Conservation (phyloP, 2,797 vertebrate genomes). For the Avahi laniger region DNA sequence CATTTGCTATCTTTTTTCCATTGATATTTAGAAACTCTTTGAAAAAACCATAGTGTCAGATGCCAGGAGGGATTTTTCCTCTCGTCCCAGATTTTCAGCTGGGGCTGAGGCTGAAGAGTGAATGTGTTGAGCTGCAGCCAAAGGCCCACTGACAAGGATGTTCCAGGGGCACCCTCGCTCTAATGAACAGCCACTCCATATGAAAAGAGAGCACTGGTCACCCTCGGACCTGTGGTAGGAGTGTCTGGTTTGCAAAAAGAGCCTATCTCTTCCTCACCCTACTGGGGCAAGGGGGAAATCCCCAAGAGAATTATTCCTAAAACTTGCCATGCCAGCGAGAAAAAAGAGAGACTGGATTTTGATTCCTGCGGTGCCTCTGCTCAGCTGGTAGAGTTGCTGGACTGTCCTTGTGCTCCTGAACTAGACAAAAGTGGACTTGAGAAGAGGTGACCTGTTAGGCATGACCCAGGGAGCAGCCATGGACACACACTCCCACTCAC, state of each 20-base stretch:
- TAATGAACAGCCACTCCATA: not conserved
- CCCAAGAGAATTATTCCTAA: not conserved
- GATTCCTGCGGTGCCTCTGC: not conserved
- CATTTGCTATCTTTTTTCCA: not conserved
- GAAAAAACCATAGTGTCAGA: not conserved
- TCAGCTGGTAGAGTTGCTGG: not conserved
- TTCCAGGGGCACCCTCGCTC: too few relatives aligned
- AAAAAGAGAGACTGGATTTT: not conserved
- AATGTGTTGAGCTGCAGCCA: too few relatives aligned
- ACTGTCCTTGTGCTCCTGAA: not conserved
- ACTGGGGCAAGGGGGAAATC: not conserved
- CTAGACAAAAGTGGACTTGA: not conserved
- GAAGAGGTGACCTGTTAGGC: not conserved
- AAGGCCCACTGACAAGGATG: accelerated
- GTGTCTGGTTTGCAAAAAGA: not conserved
- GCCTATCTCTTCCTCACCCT: not conserved
- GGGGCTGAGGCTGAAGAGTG: not conserved
- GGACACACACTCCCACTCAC: accelerated
- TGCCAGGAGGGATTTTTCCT: not conserved
- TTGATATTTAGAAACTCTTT: not conserved
- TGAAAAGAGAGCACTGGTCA: not conserved
- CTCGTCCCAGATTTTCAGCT: not conserved
- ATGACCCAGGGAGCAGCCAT: accelerated
- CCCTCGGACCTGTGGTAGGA: not conserved
- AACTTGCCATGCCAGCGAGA: not conserved